Percentiles rank a stretch among this genome's conserved stretches.
Conservation (phyloP, 1,140 invertebrate species). For the Lerema accius region DNA sequence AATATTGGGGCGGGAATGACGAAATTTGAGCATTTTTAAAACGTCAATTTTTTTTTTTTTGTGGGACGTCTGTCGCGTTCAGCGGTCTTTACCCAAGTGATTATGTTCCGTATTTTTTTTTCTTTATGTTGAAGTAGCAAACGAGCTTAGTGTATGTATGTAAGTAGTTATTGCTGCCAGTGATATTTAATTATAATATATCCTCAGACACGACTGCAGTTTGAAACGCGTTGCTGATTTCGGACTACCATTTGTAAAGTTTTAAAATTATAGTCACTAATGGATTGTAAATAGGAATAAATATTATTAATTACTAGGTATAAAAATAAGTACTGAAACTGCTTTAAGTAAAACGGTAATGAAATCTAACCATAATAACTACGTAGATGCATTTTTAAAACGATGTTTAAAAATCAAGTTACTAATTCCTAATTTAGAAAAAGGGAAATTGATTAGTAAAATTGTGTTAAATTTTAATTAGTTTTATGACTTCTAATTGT, state of each 20-base stretch:
- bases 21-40: not conserved
- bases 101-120: not conserved
- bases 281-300: too few relatives aligned
- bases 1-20: not conserved
- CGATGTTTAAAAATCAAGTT: too few relatives aligned
- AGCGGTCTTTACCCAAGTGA: constrained; percentile 7
- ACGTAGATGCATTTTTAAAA: constrained; percentile 28
- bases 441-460: not conserved
- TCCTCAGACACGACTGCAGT: not conserved
- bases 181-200: not conserved
- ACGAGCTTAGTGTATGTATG: not conserved
- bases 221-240: not conserved
- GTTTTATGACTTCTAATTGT: constrained; percentile 45
- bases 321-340: not conserved
- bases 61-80: constrained; percentile 6
- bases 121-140: not conserved
- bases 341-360: not conserved
- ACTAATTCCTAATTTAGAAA: too few relatives aligned
- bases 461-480: not conserved
- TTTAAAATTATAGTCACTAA: too few relatives aligned
- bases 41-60: not conserved
- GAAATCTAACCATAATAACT: constrained; percentile 20
- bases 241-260: too few relatives aligned
- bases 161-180: constrained; percentile 7
- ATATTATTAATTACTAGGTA: too few relatives aligned